Conservation (phyloP, 2,797 vertebrate genomes). For the Lacerta bilineata region DNA sequence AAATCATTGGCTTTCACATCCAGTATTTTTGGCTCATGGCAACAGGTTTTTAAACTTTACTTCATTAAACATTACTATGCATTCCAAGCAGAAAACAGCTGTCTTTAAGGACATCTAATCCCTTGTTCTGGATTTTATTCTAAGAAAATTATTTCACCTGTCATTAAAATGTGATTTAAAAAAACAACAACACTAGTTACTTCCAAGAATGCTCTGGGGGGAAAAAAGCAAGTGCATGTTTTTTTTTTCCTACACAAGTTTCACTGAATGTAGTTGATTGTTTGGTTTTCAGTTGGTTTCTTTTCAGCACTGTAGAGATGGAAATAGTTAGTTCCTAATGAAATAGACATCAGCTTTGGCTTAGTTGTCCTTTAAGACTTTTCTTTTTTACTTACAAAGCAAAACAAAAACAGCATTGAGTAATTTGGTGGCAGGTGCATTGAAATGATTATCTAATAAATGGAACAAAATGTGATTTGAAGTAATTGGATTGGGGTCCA, state of each 20-base stretch:
- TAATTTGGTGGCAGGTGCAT: slow-evolving; percentile 78
- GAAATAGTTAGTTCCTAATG: slow-evolving; percentile 56
- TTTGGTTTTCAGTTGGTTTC: slow-evolving; percentile 70
- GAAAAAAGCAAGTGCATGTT: slow-evolving; percentile 70
- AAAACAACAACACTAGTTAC: slow-evolving; percentile 53
- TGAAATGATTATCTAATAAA: slow-evolving; percentile 56
- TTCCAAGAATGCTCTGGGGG: slow-evolving; percentile 69
- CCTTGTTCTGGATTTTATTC: slow-evolving; percentile 80
- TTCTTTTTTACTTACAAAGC: slow-evolving; percentile 16
- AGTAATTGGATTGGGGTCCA: slow-evolving; percentile 73
- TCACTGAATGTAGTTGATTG: slow-evolving; percentile 64
- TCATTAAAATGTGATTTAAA: slow-evolving; percentile 61
- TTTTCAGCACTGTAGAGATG: slow-evolving; percentile 59
- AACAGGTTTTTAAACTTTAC: slow-evolving; percentile 97
- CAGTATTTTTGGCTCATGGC: slow-evolving; percentile 98
- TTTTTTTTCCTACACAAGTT: slow-evolving; percentile 53
- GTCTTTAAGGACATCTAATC: slow-evolving; percentile 92
- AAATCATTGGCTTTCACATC: slow-evolving; percentile 98
- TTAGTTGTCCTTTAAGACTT: slow-evolving; percentile 82
- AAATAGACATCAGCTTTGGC: slow-evolving; percentile 70
- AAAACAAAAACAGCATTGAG: slow-evolving; percentile 71
- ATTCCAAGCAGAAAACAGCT: slow-evolving; percentile 84
- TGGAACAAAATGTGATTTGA: slow-evolving; percentile 70
- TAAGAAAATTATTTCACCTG: slow-evolving; percentile 76
- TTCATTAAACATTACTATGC: slow-evolving; percentile 89